A percentile compares a stretch with the other conserved stretches of the same genome.
Evolutionary conservation across 2,888 invertebrate species (phyloP).

Genomic region (Petrophora chlorosata): DNA sequence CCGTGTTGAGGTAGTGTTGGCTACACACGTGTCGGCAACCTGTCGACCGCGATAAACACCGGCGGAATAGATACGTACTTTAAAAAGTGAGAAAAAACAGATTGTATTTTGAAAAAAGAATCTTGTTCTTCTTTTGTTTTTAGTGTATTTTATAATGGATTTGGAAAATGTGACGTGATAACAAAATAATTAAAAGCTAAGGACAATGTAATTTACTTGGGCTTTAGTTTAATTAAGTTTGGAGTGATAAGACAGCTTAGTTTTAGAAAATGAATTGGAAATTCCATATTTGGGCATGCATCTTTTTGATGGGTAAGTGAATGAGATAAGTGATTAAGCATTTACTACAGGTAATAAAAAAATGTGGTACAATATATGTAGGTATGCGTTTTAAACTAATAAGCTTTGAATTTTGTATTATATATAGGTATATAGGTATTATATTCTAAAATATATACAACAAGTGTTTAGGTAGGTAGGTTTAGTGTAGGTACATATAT

Average conservation of each 20-base stretch:
- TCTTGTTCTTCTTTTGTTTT: not conserved
- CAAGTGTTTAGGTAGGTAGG: no score
- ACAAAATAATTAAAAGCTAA: not conserved
- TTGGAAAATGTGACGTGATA: constrained; percentile 3
- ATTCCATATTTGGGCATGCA: constrained; percentile 42
- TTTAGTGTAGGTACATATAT: no score
- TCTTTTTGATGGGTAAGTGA: constrained; percentile 50
- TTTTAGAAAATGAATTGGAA: constrained; percentile 46
- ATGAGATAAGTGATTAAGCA: no score
- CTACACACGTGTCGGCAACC: constrained; percentile 8
- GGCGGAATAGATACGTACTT: not conserved
- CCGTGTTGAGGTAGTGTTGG: not conserved
- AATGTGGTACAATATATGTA: no score
- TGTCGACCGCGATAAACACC: constrained; percentile 1
- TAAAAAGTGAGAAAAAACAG: not conserved
- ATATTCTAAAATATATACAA: no score
- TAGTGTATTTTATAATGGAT: not conserved
- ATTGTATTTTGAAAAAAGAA: constrained; percentile 7
- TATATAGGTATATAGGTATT: no score
- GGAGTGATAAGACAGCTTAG: constrained; percentile 19
- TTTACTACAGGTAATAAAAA: no score
- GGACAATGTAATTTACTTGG: constrained; percentile 16
- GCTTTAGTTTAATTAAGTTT: constrained; percentile 16
- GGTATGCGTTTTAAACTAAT: no score
- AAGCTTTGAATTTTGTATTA: no score